Evolutionary conservation across 2,888 invertebrate genomes (phyloP).

Genomic region (Drosophila paramelanica): DNA sequence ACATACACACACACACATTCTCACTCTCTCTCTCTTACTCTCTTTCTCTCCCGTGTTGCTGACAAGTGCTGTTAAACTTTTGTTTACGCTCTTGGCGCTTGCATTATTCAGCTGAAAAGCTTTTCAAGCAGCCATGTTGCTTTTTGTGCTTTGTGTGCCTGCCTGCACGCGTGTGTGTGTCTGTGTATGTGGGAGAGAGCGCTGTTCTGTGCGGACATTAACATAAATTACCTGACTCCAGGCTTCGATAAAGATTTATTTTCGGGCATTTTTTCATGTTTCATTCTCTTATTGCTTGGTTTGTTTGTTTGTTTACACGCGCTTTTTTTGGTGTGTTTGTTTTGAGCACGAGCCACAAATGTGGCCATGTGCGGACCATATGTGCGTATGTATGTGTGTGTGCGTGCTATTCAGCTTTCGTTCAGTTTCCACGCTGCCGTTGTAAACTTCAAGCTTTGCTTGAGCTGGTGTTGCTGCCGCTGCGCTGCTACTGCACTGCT

Average conservation of each 20-base stretch:
- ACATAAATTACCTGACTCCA: conserved; percentile 58
- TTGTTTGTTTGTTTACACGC: conserved; percentile 66
- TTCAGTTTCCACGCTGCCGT: conserved; percentile 30
- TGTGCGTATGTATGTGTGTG: neutral
- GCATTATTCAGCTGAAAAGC: conserved; percentile 79
- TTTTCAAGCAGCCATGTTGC: conserved; percentile 78
- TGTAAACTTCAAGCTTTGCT: conserved; percentile 48
- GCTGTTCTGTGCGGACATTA: conserved; percentile 28
- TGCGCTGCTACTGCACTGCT: neutral
- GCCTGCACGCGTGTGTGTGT: conserved; percentile 23
- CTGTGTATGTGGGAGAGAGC: conserved; percentile 21
- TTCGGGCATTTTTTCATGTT: conserved; percentile 36
- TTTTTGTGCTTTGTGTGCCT: conserved; percentile 49
- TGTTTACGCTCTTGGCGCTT: conserved; percentile 33
- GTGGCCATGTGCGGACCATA: conserved; percentile 28
- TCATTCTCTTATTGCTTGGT: conserved; percentile 20
- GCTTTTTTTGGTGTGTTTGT: conserved; percentile 54
- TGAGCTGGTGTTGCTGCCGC: conserved; percentile 23
- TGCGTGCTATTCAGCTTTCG: conserved; percentile 40
- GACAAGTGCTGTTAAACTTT: conserved; percentile 50
- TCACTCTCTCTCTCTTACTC: conserved; percentile 3
- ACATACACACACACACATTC: neutral
- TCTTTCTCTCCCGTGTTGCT: conserved; percentile 48
- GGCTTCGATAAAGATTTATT: conserved; percentile 35
- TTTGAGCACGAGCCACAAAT: conserved; percentile 57